These are phyloP conservation scores for Plumapathes pennacea DNA, from an alignment of 92 coral and sea anemone genomes.

Conservation along the genomic window DNA sequence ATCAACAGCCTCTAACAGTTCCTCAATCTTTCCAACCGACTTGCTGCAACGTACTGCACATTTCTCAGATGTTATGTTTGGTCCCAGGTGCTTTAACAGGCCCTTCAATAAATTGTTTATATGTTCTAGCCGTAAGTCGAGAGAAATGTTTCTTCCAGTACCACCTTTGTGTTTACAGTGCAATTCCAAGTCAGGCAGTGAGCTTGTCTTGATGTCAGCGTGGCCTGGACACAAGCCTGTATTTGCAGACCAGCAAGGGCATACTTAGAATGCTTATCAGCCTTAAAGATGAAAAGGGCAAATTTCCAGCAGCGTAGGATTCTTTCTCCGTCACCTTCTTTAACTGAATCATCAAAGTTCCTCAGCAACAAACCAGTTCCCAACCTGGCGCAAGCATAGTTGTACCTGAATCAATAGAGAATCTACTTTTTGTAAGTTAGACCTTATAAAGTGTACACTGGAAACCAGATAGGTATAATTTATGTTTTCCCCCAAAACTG, in stretches of 20 bases:
- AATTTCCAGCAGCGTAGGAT: constrained; percentile 49
- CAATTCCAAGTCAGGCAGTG: constrained; percentile 43
- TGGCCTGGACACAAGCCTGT: background rate
- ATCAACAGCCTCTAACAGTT: constrained; percentile 45
- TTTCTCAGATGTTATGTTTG: constrained; percentile 14
- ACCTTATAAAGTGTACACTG: too few species aligned
- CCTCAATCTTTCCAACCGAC: constrained; percentile 35
- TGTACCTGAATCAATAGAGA: too few species aligned
- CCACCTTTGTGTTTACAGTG: constrained; percentile 50
- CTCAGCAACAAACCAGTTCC: constrained; percentile 19
- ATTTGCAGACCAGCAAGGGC: constrained; percentile 28
- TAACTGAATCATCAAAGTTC: constrained; percentile 39
- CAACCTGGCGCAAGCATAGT: constrained; percentile 38
- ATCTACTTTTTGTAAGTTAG: too few species aligned
- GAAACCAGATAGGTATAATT: background rate
- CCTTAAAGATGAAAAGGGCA: constrained; percentile 18
- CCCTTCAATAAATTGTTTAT: constrained; percentile 11
- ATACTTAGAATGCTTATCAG: constrained; percentile 30
- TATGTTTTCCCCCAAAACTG: background rate
- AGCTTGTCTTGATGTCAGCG: constrained; percentile 11
- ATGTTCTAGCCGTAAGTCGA: constrained; percentile 48
- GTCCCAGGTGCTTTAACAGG: constrained; percentile 19
- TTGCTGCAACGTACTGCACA: constrained; percentile 50
- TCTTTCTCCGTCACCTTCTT: constrained; percentile 49
- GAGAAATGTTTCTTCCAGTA: constrained; percentile 37